These are phyloP conservation scores for Ennomos quercinarius DNA, from an alignment of 2,888 invertebrate genomes.

Conservation along the genomic window DNA sequence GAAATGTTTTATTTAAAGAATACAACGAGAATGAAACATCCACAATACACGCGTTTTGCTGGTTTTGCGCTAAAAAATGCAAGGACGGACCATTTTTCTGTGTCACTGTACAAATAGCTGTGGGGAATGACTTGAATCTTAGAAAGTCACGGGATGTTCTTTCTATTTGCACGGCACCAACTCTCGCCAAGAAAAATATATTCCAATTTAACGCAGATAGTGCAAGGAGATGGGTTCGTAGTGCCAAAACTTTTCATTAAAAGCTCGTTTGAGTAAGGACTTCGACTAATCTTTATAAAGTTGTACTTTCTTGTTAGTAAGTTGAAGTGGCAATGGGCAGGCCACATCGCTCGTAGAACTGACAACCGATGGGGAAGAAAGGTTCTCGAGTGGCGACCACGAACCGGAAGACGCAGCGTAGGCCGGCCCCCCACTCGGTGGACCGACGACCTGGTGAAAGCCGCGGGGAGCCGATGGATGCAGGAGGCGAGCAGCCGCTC, in stretches of 20 bases:
- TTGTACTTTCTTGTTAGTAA: too few species aligned
- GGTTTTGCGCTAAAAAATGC: conserved; percentile 61
- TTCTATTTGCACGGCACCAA: conserved; percentile 56
- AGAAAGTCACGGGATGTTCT: conserved; percentile 61
- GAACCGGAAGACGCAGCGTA: too few species aligned
- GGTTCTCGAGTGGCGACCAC: too few species aligned
- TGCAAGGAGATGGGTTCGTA: conserved; percentile 47
- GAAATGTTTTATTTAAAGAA: too few species aligned
- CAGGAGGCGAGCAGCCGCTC: too few species aligned
- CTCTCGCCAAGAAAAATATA: conserved; percentile 58
- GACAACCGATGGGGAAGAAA: too few species aligned
- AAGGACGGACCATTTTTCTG: conserved; percentile 65
- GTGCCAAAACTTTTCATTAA: conserved; percentile 55
- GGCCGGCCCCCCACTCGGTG: too few species aligned
- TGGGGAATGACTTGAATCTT: conserved; percentile 67
- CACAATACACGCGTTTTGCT: conserved; percentile 55
- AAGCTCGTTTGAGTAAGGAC: conserved; percentile 28
- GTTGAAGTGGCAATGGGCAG: too few species aligned
- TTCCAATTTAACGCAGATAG: conserved; percentile 60
- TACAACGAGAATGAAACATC: conserved; percentile 57
- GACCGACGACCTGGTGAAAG: too few species aligned
- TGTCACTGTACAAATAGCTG: conserved; percentile 72
- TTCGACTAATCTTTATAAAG: neutral
- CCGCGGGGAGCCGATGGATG: too few species aligned
- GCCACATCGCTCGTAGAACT: too few species aligned